These are phyloP conservation scores for Sanderia malayensis DNA, from an alignment of 30 jellyfish, hydroid and myxozoan genomes.

Conservation along the genomic window DNA sequence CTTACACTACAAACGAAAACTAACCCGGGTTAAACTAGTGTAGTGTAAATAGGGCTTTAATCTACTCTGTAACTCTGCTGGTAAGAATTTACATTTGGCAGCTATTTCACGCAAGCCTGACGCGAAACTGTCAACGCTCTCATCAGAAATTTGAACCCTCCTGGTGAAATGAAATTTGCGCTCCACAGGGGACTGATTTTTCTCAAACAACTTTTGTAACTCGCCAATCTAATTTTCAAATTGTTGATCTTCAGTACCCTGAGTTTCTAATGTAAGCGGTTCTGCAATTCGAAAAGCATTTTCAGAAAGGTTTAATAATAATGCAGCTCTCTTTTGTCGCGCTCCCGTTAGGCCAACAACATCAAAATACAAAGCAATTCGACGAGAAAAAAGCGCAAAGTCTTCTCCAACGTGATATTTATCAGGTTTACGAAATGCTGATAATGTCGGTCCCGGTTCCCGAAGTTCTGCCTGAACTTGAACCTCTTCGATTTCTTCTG, in stretches of 20 bases:
- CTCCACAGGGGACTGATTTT: conserved; percentile 9
- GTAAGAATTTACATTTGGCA: background rate
- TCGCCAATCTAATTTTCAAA: background rate
- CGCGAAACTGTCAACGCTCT: conserved; percentile 10
- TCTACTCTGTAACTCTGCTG: background rate
- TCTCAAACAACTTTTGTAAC: conserved; percentile 7
- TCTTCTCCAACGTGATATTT: conserved; percentile 8
- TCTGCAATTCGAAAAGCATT: conserved; percentile 8
- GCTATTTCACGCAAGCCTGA: conserved; percentile 5
- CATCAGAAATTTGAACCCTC: conserved; percentile 5
- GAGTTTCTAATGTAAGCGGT: background rate
- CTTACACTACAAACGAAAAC: too few species aligned
- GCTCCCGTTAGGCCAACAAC: conserved; percentile 1
- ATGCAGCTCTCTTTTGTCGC: background rate
- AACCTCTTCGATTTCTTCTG: too few species aligned
- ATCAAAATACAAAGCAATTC: background rate
- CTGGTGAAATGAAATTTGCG: background rate
- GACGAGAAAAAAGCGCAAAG: background rate
- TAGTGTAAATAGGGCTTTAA: too few species aligned
- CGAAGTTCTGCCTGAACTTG: too few species aligned
- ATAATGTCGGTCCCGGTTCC: too few species aligned
- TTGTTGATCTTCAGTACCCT: background rate
- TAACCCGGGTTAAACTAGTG: too few species aligned
- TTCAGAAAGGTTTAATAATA: background rate
- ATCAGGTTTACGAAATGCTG: too few species aligned